Conservation (phyloP, 2,888 invertebrate species). For the Acleris cristana region DNA sequence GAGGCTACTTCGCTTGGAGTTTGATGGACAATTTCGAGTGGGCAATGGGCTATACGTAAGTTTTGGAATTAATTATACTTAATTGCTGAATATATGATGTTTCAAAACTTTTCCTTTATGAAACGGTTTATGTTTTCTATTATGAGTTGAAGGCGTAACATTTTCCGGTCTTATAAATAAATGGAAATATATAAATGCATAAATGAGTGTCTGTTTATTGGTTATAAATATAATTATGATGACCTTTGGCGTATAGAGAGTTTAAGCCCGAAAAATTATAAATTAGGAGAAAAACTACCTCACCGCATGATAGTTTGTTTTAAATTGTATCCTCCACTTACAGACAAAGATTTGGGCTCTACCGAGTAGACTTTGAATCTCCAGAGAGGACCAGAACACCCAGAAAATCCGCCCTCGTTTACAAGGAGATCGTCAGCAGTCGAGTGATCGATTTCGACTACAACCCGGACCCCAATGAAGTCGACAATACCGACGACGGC, state of each 20-base stretch:
- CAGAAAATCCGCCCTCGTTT: conserved; percentile 80
- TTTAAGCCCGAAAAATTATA: too few species aligned
- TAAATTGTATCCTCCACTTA: background rate
- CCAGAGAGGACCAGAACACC: conserved; percentile 61
- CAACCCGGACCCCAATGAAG: conserved; percentile 41
- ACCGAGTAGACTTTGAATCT: conserved; percentile 26
- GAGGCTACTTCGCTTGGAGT: conserved; percentile 80
- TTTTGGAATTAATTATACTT: conserved; percentile 13
- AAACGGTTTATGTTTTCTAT: too few species aligned
- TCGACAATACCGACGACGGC: conserved; percentile 6
- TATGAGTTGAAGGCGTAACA: too few species aligned
- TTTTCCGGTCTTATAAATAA: too few species aligned
- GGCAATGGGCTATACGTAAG: conserved; percentile 74
- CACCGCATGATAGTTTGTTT: too few species aligned
- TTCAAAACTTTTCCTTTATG: too few species aligned
- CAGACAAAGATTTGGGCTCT: conserved; percentile 28
- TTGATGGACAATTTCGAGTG: conserved; percentile 85
- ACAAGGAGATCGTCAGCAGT: conserved; percentile 69
- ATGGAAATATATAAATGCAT: too few species aligned
- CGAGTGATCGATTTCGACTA: conserved; percentile 45
- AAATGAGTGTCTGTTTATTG: too few species aligned
- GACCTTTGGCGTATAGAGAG: too few species aligned
- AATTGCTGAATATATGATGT: background rate
- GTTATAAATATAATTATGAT: too few species aligned
- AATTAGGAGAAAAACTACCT: too few species aligned